These are phyloP conservation scores for Xenopus petersii DNA, from an alignment of 2,797 vertebrate genomes.

Conservation along the genomic window DNA sequence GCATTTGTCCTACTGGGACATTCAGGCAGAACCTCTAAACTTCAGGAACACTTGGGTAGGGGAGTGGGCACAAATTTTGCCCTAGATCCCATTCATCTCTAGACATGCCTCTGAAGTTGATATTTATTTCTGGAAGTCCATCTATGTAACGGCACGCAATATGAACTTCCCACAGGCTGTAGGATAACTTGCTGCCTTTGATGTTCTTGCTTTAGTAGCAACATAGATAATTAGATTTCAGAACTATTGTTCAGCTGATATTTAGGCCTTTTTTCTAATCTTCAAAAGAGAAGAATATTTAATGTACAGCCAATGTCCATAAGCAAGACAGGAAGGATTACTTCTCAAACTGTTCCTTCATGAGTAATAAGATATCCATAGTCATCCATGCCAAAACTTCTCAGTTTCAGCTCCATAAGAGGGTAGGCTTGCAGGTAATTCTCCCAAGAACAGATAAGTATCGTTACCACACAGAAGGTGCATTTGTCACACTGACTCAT, in stretches of 20 bases:
- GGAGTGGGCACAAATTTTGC: not conserved
- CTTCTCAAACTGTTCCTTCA: too few relatives aligned
- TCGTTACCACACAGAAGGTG: too few relatives aligned
- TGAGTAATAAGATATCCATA: too few relatives aligned
- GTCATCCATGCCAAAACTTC: too few relatives aligned
- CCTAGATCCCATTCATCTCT: not conserved
- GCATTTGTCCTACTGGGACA: too few relatives aligned
- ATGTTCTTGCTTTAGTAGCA: conserved; percentile 1
- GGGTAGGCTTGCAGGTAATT: too few relatives aligned
- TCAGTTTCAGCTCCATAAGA: too few relatives aligned
- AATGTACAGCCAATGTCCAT: too few relatives aligned
- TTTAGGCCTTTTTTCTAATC: not conserved
- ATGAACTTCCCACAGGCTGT: not conserved
- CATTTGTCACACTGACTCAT: too few relatives aligned
- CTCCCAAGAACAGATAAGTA: too few relatives aligned
- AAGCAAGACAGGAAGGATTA: too few relatives aligned
- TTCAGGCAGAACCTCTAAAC: too few relatives aligned
- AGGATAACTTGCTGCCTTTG: conserved; percentile 9
- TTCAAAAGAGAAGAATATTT: conserved; percentile 6
- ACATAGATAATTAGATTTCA: conserved; percentile 5
- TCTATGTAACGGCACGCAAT: conserved; percentile 21
- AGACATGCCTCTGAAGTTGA: conserved; percentile 28
- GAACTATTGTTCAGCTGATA: conserved; percentile 19
- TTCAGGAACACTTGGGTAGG: not conserved
- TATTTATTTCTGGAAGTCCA: conserved; percentile 2